Evolutionary conservation across 2,797 vertebrate species (phyloP), one percentile per base, ranked within the genome.

Genomic region (Microhierax caerulescens): DNA sequence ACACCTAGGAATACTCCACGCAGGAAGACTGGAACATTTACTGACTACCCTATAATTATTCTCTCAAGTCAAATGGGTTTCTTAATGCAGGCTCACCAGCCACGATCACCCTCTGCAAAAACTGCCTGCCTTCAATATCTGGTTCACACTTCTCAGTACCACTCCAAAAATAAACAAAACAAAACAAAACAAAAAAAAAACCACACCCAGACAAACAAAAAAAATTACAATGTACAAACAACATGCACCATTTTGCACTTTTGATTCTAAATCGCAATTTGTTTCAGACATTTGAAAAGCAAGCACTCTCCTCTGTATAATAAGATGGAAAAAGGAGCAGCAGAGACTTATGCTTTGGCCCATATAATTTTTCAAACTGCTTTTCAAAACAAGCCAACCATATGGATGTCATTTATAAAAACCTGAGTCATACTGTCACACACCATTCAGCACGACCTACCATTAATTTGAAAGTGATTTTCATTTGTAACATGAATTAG

Each of bases 381-480:
- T 88, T 94, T 95, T 93, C 78, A 39, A 91, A 97, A 87, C 19
- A 90, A 88, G 78, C 32, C 56, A 94, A 79, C 76, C 77, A 88
- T 83, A 95, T 48, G 77, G 70, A 89, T 28, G 16, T 48, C 28
- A 78, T 91, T 92, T 92, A 67, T 61, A 87, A 93, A 96, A 92
- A 21, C 18, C 20, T 82, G 69, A 96, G 76, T 95, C 94, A 92
- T 51, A 28, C 19, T 88, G 73, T 81, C 67, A 87, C 90, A 85
- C 8, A 41, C 37, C 80, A 60, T 51, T 93, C 91, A 92, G 77
- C 86, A 65, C 48, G 56, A 78, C 90, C 85, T 75, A 63, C 56
- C 68, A 61, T 54, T 84, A 87, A 68, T n/a, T n/a, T n/a, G n/a
- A n/a, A n/a, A n/a, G n/a, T n/a, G n/a, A n/a, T n/a, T n/a, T n/a